Conservation (phyloP, 2,888 invertebrate species). For the Lypha dubia region DNA sequence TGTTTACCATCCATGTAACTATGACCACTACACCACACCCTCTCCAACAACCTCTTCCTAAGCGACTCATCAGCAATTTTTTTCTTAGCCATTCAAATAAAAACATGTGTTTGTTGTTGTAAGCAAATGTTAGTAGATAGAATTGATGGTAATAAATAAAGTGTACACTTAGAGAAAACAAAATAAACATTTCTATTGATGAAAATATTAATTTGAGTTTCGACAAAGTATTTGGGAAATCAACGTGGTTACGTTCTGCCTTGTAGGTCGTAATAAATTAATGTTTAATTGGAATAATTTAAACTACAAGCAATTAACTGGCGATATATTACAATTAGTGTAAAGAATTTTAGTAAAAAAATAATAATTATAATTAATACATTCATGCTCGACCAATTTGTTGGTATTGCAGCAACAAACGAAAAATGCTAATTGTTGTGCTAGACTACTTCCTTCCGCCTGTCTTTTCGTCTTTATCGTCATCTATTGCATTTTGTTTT, state of each 20-base stretch:
- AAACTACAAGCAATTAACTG: too few species aligned
- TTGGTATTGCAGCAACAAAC: conserved; percentile 20
- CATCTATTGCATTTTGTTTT: not conserved
- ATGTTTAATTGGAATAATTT: too few species aligned
- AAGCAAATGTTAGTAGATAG: conserved; percentile 12
- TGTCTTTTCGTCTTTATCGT: not conserved
- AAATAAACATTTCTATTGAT: too few species aligned
- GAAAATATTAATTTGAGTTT: not conserved
- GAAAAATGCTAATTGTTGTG: conserved; percentile 57
- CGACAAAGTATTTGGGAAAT: not conserved
- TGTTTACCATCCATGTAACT: conserved; percentile 32
- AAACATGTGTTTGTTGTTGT: not conserved
- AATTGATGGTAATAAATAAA: conserved; percentile 17
- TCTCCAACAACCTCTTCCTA: not conserved
- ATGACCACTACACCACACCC: not conserved
- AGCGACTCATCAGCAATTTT: not conserved
- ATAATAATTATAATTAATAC: conserved; percentile 11
- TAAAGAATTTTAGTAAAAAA: conserved; percentile 7
- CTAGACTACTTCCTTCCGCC: conserved; percentile 29
- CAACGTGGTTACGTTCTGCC: too few species aligned
- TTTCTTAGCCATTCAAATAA: not conserved
- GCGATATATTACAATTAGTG: too few species aligned
- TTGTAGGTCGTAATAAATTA: too few species aligned
- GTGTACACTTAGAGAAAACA: conserved; percentile 27
- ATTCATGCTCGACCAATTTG: conserved; percentile 51